Conservation (phyloP, 2,113 vertebrate genomes). For the crab-eating macaque (Macaca fascicularis) region DNA sequence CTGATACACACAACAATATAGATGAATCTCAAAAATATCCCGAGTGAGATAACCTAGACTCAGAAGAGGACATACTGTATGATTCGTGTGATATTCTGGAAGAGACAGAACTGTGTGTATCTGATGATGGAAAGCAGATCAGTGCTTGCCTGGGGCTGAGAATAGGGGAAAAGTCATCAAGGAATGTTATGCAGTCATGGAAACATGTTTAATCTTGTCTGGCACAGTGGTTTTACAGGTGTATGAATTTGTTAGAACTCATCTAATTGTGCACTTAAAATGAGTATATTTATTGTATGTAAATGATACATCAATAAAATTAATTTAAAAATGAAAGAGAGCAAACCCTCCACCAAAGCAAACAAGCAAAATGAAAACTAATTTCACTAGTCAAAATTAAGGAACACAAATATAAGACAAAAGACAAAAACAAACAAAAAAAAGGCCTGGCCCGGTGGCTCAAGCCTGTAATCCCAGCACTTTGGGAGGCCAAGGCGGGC, state of each 20-base stretch:
- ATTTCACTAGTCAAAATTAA: not conserved
- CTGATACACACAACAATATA: not conserved
- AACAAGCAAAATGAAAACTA: slow-evolving; percentile 14
- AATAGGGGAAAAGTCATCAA: not conserved
- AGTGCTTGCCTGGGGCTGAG: not conserved
- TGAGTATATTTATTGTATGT: not conserved
- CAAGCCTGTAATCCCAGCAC: too few relatives aligned
- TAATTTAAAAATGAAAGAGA: not conserved
- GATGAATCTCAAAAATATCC: not conserved
- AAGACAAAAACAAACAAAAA: not conserved
- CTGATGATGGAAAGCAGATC: not conserved
- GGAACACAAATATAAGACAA: not conserved
- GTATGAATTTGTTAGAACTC: not conserved
- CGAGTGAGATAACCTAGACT: not conserved
- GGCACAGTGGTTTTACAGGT: not conserved
- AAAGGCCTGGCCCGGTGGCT: too few relatives aligned
- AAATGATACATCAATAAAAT: slow-evolving; percentile 4
- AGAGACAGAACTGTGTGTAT: not conserved
- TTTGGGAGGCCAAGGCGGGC: too few relatives aligned
- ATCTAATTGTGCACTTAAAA: not conserved
- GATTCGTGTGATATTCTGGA: not conserved
- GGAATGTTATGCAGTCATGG: not conserved
- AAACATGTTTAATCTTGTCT: not conserved
- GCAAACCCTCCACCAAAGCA: not conserved
- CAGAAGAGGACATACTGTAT: not conserved